A percentile compares a stretch with the other conserved stretches of the same genome.
These are phyloP conservation scores for Lytechinus variegatus DNA, from an alignment of 35 echinoderm and acorn worm species.

Conservation along the genomic window DNA sequence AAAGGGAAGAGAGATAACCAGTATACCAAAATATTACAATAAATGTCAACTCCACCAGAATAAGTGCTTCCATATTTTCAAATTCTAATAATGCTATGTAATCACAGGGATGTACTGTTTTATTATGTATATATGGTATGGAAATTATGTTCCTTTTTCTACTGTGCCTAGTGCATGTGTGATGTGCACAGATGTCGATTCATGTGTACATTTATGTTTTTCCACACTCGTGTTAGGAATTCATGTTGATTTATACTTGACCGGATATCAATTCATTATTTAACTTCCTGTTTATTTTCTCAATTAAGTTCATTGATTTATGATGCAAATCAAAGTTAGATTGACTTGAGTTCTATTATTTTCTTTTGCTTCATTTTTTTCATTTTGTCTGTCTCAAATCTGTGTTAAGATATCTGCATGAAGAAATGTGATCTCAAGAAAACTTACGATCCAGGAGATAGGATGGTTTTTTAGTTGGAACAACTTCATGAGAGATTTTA, in stretches of 20 bases:
- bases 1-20: neutral
- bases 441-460: no score
- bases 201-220: neutral
- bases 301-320: neutral
- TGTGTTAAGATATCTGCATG: neutral
- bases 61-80: conserved; percentile 26
- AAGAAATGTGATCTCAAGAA: no score
- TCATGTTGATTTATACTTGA: neutral
- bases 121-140: conserved; percentile 35
- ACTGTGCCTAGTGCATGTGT: neutral
- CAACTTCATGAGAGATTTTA: neutral
- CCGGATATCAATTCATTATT: neutral
- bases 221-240: neutral
- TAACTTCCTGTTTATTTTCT: neutral
- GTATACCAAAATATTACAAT: neutral
- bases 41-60: conserved; percentile 25
- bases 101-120: conserved; percentile 8
- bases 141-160: neutral
- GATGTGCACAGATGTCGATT: neutral
- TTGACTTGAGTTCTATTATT: neutral
- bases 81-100: conserved; percentile 23
- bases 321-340: neutral
- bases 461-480: neutral
- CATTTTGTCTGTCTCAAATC: neutral
- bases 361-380: no score